Percentiles rank a stretch among this genome's conserved stretches.
phyloP scores from a whole-genome alignment of 2,797 vertebrate species.

The Alosa sapidissima region DNA sequence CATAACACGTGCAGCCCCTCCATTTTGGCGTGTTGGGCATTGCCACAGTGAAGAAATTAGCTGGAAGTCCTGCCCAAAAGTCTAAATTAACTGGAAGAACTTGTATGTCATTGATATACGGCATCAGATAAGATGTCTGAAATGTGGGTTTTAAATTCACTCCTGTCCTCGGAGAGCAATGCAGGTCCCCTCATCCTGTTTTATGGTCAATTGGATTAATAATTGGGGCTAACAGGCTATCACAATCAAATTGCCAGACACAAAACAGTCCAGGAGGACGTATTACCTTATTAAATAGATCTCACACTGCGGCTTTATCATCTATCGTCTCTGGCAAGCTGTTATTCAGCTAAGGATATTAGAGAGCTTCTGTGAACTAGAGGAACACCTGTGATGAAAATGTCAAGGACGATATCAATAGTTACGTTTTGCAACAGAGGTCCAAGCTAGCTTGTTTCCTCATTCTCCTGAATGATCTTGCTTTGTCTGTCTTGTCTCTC shows the following conservation, averaged over 20 bases:
- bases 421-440: background rate
- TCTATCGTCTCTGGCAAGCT: slow-evolving; percentile 54
- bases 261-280: slow-evolving; percentile 52
- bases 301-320: slow-evolving; percentile 63
- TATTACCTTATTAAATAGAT: slow-evolving; percentile 59
- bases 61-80: slow-evolving; percentile 43
- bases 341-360: slow-evolving; percentile 52
- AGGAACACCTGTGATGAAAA: background rate
- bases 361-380: slow-evolving; percentile 48
- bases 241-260: slow-evolving; percentile 59
- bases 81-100: slow-evolving; percentile 42
- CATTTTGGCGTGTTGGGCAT: slow-evolving; percentile 27
- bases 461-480: background rate
- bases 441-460: background rate
- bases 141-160: slow-evolving; percentile 37
- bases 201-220: slow-evolving; percentile 63
- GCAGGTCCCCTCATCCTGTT: slow-evolving; percentile 47
- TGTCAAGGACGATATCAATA: slow-evolving; percentile 22
- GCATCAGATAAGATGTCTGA: slow-evolving; percentile 48
- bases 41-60: slow-evolving; percentile 18
- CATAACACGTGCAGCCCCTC: slow-evolving; percentile 39
- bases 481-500: slow-evolving; percentile 9
- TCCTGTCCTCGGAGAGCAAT: slow-evolving; percentile 24
- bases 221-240: slow-evolving; percentile 58
- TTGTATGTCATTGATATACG: slow-evolving; percentile 47